phyloP scores from a whole-genome alignment of 2,113 vertebrate species.

The Tragelaphus scriptus region DNA sequence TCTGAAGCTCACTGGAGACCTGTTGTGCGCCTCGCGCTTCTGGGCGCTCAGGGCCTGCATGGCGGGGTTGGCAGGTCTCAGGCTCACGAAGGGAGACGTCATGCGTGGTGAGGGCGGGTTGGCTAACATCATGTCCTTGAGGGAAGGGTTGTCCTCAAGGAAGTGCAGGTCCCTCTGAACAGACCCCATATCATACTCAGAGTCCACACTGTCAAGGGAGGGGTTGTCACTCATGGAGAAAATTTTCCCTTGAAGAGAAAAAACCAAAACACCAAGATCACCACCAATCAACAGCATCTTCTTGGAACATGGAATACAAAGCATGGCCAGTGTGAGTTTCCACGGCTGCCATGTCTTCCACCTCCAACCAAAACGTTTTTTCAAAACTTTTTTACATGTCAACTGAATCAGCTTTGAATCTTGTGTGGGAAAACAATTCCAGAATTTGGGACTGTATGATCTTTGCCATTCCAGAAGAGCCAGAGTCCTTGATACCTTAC shows the following conservation, averaged over 20 bases:
- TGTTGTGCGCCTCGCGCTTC: constrained; percentile 93
- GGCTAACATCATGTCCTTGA: constrained; percentile 85
- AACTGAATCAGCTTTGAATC: not conserved
- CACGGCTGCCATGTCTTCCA: not conserved
- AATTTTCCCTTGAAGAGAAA: constrained; percentile 85
- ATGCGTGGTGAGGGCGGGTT: constrained; percentile 80
- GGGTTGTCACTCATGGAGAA: constrained; percentile 90
- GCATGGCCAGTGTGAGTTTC: not conserved
- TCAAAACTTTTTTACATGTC: not conserved
- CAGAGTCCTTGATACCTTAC: too few relatives aligned
- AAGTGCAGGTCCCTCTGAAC: constrained; percentile 89
- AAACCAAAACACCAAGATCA: not conserved
- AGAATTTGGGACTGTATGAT: not conserved
- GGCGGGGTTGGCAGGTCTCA: constrained; percentile 88
- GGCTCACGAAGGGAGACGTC: constrained; percentile 83
- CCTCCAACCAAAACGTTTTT: not conserved
- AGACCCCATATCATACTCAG: constrained; percentile 92
- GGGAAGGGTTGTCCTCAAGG: constrained; percentile 86
- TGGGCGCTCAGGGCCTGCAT: constrained; percentile 91
- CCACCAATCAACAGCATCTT: not conserved
- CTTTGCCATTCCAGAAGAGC: not conserved
- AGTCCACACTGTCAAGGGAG: constrained; percentile 91
- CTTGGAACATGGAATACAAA: not conserved
- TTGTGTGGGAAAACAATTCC: not conserved
- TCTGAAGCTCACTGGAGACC: constrained; percentile 96